A percentile compares a stretch with the other conserved stretches of the same genome.
Evolutionary conservation across 2,797 vertebrate genomes (phyloP).

Genomic region (Lithobates pipiens): DNA sequence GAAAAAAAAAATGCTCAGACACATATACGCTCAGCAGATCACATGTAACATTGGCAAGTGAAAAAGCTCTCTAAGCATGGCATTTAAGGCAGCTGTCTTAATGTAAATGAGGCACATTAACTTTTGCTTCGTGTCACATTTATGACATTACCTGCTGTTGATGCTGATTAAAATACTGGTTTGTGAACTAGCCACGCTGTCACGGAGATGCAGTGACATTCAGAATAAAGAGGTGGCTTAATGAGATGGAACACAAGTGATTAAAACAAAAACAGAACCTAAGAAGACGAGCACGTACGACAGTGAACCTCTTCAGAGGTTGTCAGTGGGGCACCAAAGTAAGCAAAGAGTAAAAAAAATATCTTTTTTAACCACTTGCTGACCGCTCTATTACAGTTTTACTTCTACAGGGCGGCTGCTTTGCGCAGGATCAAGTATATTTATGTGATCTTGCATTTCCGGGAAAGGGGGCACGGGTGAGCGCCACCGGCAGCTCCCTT

Average conservation of each 20-base stretch:
- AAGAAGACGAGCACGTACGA: background rate
- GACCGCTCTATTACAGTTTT: too few species aligned
- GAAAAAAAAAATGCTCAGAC: background rate
- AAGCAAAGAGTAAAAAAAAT: background rate
- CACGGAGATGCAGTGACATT: background rate
- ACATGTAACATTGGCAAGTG: slow-evolving; percentile 10
- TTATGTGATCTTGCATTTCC: too few species aligned
- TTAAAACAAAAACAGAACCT: background rate
- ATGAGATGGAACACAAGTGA: background rate
- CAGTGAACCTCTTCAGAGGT: background rate
- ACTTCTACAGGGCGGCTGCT: too few species aligned
- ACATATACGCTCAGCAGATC: background rate
- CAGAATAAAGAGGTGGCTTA: slow-evolving; percentile 6
- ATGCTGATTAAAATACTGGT: slow-evolving; percentile 22
- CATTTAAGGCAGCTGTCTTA: slow-evolving; percentile 21
- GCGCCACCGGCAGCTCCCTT: too few species aligned
- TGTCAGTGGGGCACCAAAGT: background rate
- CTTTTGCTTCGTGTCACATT: slow-evolving; percentile 35
- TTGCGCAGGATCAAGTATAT: too few species aligned
- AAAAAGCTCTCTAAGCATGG: slow-evolving; percentile 2
- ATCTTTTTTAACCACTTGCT: background rate
- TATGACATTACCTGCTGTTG: slow-evolving; percentile 34
- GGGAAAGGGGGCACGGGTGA: too few species aligned
- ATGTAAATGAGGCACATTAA: slow-evolving; percentile 6
- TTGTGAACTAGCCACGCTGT: slow-evolving; percentile 11